Conservation (phyloP, 2,888 invertebrate species). For the Catocala fraxini region DNA sequence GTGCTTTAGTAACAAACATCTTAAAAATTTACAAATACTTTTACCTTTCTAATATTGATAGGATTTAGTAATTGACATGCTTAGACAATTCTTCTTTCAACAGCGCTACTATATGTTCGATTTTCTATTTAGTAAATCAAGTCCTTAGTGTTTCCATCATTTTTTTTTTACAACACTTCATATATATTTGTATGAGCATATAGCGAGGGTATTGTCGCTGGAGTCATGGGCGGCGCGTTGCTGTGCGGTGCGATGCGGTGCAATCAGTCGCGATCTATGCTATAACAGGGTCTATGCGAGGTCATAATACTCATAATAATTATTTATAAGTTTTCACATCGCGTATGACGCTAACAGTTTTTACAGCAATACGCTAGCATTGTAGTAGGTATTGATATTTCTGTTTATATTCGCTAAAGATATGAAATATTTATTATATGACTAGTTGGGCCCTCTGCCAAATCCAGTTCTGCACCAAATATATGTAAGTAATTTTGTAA, state of each 20-base stretch:
- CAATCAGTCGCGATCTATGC: conserved; percentile 10
- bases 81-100: too few relatives aligned
- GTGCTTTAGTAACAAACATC: too few relatives aligned
- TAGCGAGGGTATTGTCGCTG: too few relatives aligned
- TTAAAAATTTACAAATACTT: too few relatives aligned
- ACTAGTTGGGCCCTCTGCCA: conserved; percentile 72
- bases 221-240: neutral
- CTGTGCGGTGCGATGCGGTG: neutral
- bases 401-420: conserved; percentile 65
- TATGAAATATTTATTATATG: conserved; percentile 70
- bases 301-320: conserved; percentile 46
- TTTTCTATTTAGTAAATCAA: too few relatives aligned
- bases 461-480: conserved; percentile 70
- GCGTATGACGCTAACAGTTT: conserved; percentile 34
- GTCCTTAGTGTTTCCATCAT: too few relatives aligned
- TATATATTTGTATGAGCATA: too few relatives aligned
- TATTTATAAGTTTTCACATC: conserved; percentile 47
- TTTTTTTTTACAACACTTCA: too few relatives aligned
- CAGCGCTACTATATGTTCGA: too few relatives aligned
- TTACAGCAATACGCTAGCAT: conserved; percentile 39
- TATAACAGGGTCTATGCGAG: conserved; percentile 29
- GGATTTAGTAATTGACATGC: too few relatives aligned
- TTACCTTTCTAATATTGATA: too few relatives aligned
- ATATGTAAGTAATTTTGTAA: conserved; percentile 60
- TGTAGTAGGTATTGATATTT: conserved; percentile 52